Percentiles rank a stretch among this genome's conserved stretches.
Evolutionary conservation across 1,140 invertebrate genomes (phyloP).

Genomic region (Heliothis subflexa): DNA sequence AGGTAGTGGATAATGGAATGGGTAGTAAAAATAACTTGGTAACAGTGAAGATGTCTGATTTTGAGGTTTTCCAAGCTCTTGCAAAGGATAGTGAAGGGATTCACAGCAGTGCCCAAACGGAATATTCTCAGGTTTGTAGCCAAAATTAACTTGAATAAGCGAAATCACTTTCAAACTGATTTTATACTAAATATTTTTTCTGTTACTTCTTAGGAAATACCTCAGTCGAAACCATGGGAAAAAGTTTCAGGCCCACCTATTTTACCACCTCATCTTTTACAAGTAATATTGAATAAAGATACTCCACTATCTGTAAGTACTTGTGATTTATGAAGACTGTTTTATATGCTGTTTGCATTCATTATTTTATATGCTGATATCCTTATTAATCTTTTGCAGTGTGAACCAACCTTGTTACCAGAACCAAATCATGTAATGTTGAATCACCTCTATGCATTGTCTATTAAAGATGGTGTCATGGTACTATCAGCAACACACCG

Average conservation of each 20-base stretch:
- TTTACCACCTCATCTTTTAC: conserved; percentile 97
- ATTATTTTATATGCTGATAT: too few relatives aligned
- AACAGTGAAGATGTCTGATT: conserved; percentile 96
- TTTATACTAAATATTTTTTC: conserved; percentile 20
- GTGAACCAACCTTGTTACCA: conserved; percentile 99
- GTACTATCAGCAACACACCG: conserved; percentile 98
- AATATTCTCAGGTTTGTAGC: conserved; percentile 90
- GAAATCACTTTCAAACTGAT: neutral
- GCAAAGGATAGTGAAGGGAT: conserved; percentile 95
- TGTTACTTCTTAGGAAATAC: conserved; percentile 91
- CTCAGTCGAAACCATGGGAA: conserved; percentile 95
- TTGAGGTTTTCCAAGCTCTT: conserved; percentile 99
- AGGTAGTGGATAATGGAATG: conserved; percentile 94
- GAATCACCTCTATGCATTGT: conserved; percentile 99
- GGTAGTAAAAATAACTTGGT: conserved; percentile 97
- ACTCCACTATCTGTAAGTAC: conserved; percentile 89
- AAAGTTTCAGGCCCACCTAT: conserved; percentile 98
- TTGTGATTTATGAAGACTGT: too few relatives aligned
- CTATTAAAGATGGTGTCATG: conserved; percentile 99
- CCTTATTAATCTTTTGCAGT: conserved; percentile 87
- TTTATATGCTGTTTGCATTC: too few relatives aligned
- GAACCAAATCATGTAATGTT: conserved; percentile 99
- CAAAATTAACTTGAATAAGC: neutral
- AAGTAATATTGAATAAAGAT: conserved; percentile 99
- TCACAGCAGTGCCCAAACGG: conserved; percentile 90